Evolutionary conservation across 2,797 vertebrate species (phyloP), one percentile per base, ranked within the genome.

Genomic region (Pseudomugil tenellus): DNA sequence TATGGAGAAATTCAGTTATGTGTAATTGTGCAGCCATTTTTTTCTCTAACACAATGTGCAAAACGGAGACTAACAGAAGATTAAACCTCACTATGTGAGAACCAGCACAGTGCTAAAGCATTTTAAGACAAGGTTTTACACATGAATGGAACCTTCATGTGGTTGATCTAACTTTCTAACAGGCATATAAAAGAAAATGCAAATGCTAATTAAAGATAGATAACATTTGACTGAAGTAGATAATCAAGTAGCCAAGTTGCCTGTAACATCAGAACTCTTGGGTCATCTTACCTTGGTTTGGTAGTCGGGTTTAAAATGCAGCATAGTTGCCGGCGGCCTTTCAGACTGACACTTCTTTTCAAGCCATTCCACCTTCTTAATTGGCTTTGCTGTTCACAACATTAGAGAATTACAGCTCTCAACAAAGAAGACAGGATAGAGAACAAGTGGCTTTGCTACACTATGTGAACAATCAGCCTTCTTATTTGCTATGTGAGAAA

Each of bases 211-310:
- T 61, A 86, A 85, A 76, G 84, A 83, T 87, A 66, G 83, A 88
- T 87, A 74, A 57, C 87, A 82, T 77, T 69, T 65, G 68, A 31
- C 70, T 70, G 56, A 62, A 66, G 73, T 2, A 72, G 75, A 70
- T 63, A 82, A 63, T 28, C 46, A 61, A 73, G 71, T 75, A 84
- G 76, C 81, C 74, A 77, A 74, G 85, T 68, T 12, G 32, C 51
- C 61, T 85, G 87, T 90, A 90, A 91, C 87, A 83, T 69, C 87
- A 88, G 84, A 88, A 72, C 78, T 69, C 80, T 74, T 79, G 65
- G 86, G 84, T 92, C 79, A 79, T 63, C 92, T 94, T 94, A 94
- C 94, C 93, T 93, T 92, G 89, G 88, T 91, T 85, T 90, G 90
- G 90, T 90, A 88, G 84, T 93, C 90, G 62, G 90, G 84, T 76